Base-by-base conservation (phyloP, 2,797 vertebrate genomes). In the Cyclopterus lumpus region DNA sequence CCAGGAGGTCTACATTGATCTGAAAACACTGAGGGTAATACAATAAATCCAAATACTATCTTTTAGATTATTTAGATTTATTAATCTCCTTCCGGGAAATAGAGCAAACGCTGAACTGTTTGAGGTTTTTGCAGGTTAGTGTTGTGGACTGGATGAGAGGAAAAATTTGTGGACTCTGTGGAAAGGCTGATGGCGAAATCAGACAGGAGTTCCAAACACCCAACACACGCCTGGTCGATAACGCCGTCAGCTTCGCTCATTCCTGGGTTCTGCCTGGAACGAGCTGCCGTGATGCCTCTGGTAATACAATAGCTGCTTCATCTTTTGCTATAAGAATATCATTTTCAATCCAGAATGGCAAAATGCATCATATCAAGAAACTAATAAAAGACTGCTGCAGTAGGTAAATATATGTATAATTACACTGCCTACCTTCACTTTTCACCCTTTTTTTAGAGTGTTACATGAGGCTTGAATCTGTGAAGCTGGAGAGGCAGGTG, bases 71-170 rank as follows among this genome's bases (percentile, higher is more conserved):
- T n/a, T n/a, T n/a, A 11, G 26, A 34, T 48, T 10, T 16, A 34
- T 48, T 12, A 53, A 24, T 54, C 1, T 42, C 16, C 11, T 49
- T n/a, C 10, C 0, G 58, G 4, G 7, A 64, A 46, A 63, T 51
- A 16, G 3, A 0, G 2, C 24, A 63, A 73, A 32, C 1, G 1
- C 10, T 49, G 8, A 77, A 46, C 4, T 11, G 14, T 40, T 49
- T 61, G 48, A 22, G 48, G 34, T 53, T 59, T 44, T 34, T 63
- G 30, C 57, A 94, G 96, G 83, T 96, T 76, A 75, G 91, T 87
- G 77, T 96, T 87, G 85, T 89, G 18, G 92, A 96, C 82, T 94
- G 94, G 94, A 96, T 97, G 96, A 91, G 80, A 87, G 96, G 95
- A 68, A 87, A 96, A 91, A 96, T 93, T 0, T 95, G 94, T 79